Conservation (phyloP, 2,797 vertebrate species). For the Prunella strophiata region DNA sequence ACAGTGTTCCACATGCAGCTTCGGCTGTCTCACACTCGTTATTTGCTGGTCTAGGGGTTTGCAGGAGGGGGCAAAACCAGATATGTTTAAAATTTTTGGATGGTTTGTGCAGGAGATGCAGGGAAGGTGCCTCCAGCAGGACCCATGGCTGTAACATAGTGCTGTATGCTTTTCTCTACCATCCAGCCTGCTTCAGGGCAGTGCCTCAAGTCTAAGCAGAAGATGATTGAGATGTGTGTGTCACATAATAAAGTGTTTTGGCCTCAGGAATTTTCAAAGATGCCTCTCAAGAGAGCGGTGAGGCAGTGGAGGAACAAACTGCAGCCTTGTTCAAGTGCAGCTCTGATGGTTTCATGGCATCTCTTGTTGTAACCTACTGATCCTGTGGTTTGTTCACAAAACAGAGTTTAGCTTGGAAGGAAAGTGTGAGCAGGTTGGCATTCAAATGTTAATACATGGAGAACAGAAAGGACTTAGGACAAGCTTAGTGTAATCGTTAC, state of each 20-base stretch:
- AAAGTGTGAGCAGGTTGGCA: not conserved
- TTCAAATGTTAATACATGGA: not conserved
- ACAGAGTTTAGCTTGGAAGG: not conserved
- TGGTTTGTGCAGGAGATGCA: not conserved
- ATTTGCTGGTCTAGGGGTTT: not conserved
- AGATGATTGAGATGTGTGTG: not conserved
- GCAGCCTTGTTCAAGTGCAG: not conserved
- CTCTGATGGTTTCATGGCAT: not conserved
- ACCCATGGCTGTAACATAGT: accelerated
- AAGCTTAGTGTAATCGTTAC: not conserved
- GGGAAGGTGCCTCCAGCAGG: not conserved
- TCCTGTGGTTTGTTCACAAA: not conserved
- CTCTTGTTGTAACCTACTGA: not conserved
- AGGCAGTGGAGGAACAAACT: not conserved
- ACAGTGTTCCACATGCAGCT: not conserved
- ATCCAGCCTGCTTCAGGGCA: not conserved
- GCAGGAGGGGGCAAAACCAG: not conserved
- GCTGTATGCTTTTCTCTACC: not conserved
- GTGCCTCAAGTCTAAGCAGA: not conserved
- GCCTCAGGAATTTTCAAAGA: not conserved
- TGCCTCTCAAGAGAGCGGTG: not conserved
- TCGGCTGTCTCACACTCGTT: not conserved
- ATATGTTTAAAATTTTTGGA: not conserved
- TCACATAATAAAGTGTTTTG: not conserved
- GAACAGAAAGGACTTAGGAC: not conserved